Conservation (phyloP, 2,113 vertebrate genomes). For the Leucoraja erinaceus region DNA sequence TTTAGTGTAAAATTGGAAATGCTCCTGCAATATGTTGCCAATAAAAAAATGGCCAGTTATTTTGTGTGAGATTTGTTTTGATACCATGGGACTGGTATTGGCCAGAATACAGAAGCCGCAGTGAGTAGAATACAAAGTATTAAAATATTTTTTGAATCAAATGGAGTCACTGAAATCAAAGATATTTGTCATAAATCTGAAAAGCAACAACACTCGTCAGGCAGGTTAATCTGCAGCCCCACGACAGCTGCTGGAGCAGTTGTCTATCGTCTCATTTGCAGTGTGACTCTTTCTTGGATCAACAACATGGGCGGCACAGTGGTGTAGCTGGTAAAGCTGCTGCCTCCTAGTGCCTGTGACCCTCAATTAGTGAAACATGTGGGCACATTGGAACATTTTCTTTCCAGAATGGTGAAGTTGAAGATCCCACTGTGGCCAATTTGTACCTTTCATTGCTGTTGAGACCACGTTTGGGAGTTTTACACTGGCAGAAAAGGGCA, state of each 20-base stretch:
- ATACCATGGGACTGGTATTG: not conserved
- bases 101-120: not conserved
- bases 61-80: not conserved
- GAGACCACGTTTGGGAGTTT: too few relatives aligned
- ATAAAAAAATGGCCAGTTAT: not conserved
- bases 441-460: too few relatives aligned
- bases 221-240: not conserved
- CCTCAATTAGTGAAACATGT: too few relatives aligned
- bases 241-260: not conserved
- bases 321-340: too few relatives aligned
- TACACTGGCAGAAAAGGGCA: too few relatives aligned
- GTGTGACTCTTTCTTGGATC: not conserved
- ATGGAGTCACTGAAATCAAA: not conserved
- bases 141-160: slow-evolving; percentile 17
- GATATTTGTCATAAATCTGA: not conserved
- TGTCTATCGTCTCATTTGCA: not conserved
- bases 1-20: not conserved
- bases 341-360: too few relatives aligned
- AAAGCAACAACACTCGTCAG: not conserved
- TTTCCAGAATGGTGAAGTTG: too few relatives aligned
- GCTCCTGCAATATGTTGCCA: too few relatives aligned
- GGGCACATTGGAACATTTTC: too few relatives aligned
- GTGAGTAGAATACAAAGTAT: not conserved
- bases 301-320: too few relatives aligned
- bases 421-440: too few relatives aligned